These are phyloP conservation scores for Poecilobothrus nobilitatus DNA, from an alignment of 2,888 invertebrate genomes.

Conservation along the genomic window DNA sequence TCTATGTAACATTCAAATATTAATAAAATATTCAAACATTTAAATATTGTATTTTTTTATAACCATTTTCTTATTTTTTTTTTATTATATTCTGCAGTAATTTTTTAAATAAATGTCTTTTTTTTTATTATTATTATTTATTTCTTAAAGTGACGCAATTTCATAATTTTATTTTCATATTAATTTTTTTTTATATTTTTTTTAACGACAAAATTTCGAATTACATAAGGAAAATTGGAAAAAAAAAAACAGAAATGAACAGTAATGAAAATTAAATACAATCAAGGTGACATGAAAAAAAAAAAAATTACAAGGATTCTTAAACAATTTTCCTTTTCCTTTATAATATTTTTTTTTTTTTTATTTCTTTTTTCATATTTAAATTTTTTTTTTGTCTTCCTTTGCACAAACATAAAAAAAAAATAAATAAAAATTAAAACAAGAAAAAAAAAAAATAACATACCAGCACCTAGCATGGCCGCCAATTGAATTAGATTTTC, in stretches of 20 bases:
- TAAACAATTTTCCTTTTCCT: conserved; percentile 6
- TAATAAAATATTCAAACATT: no score
- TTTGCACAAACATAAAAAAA: not conserved
- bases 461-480: conserved; percentile 8
- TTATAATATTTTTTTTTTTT: not conserved
- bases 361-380: not conserved
- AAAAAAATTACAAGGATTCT: not conserved
- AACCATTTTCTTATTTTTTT: no score
- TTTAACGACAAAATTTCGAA: not conserved
- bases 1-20: no score
- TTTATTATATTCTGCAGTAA: no score
- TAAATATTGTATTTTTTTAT: no score
- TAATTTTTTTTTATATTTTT: not conserved
- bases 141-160: not conserved
- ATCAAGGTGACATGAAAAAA: not conserved
- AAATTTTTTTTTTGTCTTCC: not conserved
- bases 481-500: conserved; percentile 20
- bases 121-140: no score
- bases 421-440: no score
- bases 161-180: not conserved
- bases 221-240: not conserved
- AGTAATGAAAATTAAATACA: not conserved
- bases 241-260: not conserved
- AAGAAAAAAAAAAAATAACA: conserved; percentile 11
- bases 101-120: no score